Percentiles rank a stretch among this genome's conserved stretches.
Evolutionary conservation across 64 coral and sea anemone genomes (phyloP).

Genomic region (Hydrozoanthus tunicans): DNA sequence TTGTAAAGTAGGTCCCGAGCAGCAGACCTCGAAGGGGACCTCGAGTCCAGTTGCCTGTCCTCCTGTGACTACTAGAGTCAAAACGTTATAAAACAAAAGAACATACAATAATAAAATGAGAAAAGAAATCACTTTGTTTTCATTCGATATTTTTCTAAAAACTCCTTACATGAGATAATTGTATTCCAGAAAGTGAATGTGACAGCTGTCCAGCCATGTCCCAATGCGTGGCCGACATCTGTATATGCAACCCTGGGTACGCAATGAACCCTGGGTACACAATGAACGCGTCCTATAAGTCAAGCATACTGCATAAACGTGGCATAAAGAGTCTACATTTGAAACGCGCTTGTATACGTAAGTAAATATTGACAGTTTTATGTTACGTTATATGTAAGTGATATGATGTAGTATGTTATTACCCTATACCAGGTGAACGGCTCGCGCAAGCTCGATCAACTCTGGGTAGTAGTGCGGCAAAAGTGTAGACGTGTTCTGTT

Average conservation of each 20-base stretch:
- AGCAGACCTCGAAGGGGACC: too few species aligned
- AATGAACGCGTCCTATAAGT: conserved; percentile 36
- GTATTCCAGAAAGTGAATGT: conserved; percentile 30
- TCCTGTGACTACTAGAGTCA: neutral
- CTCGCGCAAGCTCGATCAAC: too few species aligned
- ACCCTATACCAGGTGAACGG: too few species aligned
- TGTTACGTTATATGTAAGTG: too few species aligned
- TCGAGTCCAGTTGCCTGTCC: neutral
- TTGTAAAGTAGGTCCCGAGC: too few species aligned
- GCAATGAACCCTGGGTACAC: conserved; percentile 61
- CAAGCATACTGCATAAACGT: conserved; percentile 2
- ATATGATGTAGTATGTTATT: too few species aligned
- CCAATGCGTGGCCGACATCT: conserved; percentile 51
- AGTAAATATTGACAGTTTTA: neutral
- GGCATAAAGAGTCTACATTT: neutral
- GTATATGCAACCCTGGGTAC: conserved; percentile 75
- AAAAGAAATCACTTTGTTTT: neutral
- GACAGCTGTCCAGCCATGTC: conserved; percentile 29
- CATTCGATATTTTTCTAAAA: neutral
- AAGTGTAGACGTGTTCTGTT: too few species aligned
- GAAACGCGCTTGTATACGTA: conserved; percentile 78
- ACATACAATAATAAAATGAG: neutral
- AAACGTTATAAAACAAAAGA: neutral
- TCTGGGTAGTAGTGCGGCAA: too few species aligned
- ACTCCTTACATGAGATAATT: neutral